Conservation (phyloP, 2,888 invertebrate genomes). For the Drosophila greeni region DNA sequence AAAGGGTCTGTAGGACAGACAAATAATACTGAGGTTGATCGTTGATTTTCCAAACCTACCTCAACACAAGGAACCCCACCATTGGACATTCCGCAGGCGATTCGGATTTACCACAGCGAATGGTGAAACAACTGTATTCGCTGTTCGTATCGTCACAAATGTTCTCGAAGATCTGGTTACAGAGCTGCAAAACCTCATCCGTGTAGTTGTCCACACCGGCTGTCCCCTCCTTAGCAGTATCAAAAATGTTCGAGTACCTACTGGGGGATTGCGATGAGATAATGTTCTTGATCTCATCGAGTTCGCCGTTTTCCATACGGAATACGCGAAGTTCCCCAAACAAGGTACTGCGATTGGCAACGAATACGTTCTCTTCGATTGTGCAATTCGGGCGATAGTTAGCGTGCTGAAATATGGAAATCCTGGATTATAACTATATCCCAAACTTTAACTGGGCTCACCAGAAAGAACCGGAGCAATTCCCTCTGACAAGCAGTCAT, state of each 20-base stretch:
- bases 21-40: too few species aligned
- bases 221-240: not conserved
- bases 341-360: slow-evolving; percentile 71
- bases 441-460: slow-evolving; percentile 34
- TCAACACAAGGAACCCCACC: slow-evolving; percentile 69
- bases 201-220: not conserved
- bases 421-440: too few species aligned
- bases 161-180: slow-evolving; percentile 49
- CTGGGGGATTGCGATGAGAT: not conserved
- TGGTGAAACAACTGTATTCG: slow-evolving; percentile 52
- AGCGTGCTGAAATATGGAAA: slow-evolving; percentile 52
- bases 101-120: slow-evolving; percentile 61
- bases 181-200: not conserved
- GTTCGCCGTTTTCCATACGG: slow-evolving; percentile 47
- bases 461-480: slow-evolving; percentile 68
- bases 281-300: slow-evolving; percentile 13
- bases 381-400: slow-evolving; percentile 60
- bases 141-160: slow-evolving; percentile 50
- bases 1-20: slow-evolving; percentile 36
- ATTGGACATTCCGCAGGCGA: slow-evolving; percentile 43
- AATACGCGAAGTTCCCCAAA: slow-evolving; percentile 62
- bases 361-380: slow-evolving; percentile 62
- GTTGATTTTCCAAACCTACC: slow-evolving; percentile 44
- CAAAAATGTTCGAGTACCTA: not conserved
- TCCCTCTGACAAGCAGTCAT: slow-evolving; percentile 32